phyloP scores from a whole-genome alignment of 2,113 vertebrate species.

The Miniopterus natalensis region DNA sequence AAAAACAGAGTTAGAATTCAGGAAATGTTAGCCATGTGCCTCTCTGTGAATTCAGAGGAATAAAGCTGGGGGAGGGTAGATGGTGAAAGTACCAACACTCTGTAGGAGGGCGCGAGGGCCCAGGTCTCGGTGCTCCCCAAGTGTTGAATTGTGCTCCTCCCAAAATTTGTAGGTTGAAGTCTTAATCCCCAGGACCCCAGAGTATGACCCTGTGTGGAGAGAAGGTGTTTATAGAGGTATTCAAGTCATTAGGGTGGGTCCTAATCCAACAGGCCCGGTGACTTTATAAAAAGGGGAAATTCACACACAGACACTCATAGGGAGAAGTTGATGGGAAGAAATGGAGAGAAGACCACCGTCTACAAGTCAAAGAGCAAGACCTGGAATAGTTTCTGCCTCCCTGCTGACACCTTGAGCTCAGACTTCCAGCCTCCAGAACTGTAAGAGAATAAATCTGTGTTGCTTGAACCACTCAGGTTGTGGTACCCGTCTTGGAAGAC shows the following conservation, averaged over 20 bases:
- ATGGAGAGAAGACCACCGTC: neutral
- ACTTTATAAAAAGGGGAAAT: neutral
- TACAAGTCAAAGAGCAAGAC: neutral
- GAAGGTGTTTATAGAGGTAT: neutral
- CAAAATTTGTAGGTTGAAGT: neutral
- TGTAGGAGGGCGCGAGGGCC: neutral
- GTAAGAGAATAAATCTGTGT: accelerated
- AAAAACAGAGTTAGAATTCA: conserved; percentile 66
- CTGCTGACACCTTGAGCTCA: neutral
- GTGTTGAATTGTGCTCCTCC: neutral
- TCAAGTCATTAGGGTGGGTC: neutral
- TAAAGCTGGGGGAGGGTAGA: neutral
- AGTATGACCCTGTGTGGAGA: neutral
- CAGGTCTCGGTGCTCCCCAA: too few species aligned
- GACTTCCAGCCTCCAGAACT: neutral
- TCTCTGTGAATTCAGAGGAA: conserved; percentile 57
- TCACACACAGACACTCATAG: neutral
- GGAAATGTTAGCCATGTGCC: conserved; percentile 56
- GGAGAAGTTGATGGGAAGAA: neutral
- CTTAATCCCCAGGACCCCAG: neutral
- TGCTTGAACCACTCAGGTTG: neutral
- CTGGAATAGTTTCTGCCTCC: neutral
- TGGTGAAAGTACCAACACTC: neutral
- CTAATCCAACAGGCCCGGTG: neutral
- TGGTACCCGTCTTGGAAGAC: neutral